Conservation (phyloP, 92 coral and sea anemone species). For the Zoanthus sansibaricus region DNA sequence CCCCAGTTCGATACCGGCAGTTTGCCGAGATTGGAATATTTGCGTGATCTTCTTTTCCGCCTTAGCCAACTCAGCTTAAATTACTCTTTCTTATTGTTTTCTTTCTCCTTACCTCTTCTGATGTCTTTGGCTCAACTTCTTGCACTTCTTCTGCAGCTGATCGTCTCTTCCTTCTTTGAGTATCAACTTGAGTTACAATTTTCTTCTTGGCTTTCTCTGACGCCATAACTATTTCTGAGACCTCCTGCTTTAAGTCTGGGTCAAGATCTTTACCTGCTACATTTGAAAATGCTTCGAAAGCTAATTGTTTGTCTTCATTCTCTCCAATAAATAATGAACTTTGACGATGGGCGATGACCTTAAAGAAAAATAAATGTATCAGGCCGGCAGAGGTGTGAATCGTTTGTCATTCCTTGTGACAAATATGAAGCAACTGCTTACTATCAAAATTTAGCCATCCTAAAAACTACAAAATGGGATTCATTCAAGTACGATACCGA, state of each 20-base stretch:
- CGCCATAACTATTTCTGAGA: background rate
- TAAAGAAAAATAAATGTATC: background rate
- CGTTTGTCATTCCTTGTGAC: no score
- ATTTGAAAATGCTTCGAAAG: background rate
- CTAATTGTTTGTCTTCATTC: background rate
- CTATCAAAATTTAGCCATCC: no score
- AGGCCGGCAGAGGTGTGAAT: background rate
- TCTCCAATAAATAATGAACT: background rate
- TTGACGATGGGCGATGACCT: background rate
- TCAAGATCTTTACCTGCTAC: background rate
- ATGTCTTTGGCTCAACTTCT: background rate
- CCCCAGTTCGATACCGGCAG: no score
- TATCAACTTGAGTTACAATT: background rate
- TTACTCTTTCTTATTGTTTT: background rate
- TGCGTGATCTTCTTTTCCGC: no score
- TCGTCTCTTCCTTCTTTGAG: background rate
- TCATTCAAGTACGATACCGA: no score
- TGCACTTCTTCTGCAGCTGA: slow-evolving; percentile 7
- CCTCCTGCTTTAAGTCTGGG: background rate
- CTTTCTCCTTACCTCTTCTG: slow-evolving; percentile 1
- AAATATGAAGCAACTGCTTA: no score
- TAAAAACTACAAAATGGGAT: no score
- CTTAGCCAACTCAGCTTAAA: no score
- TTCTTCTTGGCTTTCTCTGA: background rate
- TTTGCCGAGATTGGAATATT: no score